These are phyloP conservation scores for Sebastes nivosus DNA, from an alignment of 2,797 vertebrate genomes.

Conservation along the genomic window DNA sequence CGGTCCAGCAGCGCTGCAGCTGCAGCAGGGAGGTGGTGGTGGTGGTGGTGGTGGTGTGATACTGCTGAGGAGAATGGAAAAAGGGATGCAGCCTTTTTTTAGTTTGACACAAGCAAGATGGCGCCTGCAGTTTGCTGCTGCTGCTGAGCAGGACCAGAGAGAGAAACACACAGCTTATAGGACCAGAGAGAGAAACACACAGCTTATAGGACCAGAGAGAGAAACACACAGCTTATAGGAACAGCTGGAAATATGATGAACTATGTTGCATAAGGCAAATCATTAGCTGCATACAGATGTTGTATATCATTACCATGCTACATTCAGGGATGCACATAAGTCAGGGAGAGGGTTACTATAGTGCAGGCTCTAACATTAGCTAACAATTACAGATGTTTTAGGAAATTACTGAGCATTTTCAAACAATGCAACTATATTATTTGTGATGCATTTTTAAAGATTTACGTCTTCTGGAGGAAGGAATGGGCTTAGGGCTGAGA, in stretches of 20 bases:
- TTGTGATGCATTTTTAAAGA: too few species aligned
- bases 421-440: too few species aligned
- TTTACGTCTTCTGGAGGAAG: neutral
- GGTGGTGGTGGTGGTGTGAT: slow-evolving; percentile 1
- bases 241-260: slow-evolving; percentile 19
- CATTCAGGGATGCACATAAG: neutral
- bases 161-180: slow-evolving; percentile 9
- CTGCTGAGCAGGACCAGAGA: slow-evolving; percentile 28
- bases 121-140: slow-evolving; percentile 55
- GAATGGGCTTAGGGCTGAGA: neutral
- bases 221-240: neutral
- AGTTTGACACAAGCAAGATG: slow-evolving; percentile 75
- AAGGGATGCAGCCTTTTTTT: slow-evolving; percentile 54
- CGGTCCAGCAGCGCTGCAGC: slow-evolving; percentile 13
- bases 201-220: slow-evolving; percentile 21
- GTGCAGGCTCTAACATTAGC: neutral
- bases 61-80: slow-evolving; percentile 51
- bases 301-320: neutral
- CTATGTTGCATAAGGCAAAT: neutral
- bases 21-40: neutral
- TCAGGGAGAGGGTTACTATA: neutral
- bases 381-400: neutral
- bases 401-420: neutral
- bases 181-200: slow-evolving; percentile 1
- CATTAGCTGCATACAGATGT: neutral